phyloP scores from a whole-genome alignment of 2,113 vertebrate species.

The Brienomyrus brachyistius region DNA sequence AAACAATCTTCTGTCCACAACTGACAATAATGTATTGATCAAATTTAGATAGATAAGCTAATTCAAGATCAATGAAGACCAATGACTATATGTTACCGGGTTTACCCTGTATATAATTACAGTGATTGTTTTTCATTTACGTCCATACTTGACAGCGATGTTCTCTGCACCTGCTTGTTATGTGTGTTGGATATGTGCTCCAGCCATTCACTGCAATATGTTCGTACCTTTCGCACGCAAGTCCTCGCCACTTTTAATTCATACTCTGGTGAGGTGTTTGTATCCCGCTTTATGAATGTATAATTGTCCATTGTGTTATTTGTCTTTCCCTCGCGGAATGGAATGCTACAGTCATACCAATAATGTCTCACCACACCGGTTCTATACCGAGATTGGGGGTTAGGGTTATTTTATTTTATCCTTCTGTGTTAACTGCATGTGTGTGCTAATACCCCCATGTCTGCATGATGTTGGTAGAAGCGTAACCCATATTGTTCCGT shows the following conservation, averaged over 20 bases:
- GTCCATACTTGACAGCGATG: not conserved
- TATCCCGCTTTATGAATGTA: not conserved
- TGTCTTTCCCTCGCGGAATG: not conserved
- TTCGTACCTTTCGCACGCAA: not conserved
- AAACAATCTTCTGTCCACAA: not conserved
- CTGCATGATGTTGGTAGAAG: not conserved
- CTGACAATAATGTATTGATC: not conserved
- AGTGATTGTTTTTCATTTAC: not conserved
- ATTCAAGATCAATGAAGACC: not conserved
- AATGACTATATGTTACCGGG: not conserved
- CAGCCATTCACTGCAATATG: not conserved
- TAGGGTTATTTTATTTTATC: not conserved
- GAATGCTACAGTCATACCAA: too few species aligned
- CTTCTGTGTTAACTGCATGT: not conserved
- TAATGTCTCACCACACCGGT: too few species aligned
- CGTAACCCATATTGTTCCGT: not conserved
- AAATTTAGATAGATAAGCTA: not conserved
- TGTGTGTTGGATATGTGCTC: not conserved
- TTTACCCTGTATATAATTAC: not conserved
- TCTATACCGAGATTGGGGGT: not conserved
- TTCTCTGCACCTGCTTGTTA: not conserved
- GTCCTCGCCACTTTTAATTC: not conserved
- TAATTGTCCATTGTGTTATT: not conserved
- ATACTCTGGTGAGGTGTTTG: not conserved
- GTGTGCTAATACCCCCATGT: not conserved